Evolutionary conservation across 1,140 invertebrate species (phyloP).

Genomic region (Mizuhopecten yessoensis): DNA sequence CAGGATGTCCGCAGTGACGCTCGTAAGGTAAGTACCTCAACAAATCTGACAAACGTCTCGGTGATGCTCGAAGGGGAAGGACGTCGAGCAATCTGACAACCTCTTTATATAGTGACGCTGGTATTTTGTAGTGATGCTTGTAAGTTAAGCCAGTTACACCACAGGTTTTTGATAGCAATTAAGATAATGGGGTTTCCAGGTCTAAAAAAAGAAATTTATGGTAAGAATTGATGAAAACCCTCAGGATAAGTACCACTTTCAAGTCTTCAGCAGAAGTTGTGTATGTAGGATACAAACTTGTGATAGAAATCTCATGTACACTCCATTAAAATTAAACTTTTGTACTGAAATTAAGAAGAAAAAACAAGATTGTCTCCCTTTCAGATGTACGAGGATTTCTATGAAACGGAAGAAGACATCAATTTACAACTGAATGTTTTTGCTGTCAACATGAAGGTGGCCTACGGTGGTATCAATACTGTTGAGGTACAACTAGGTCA

Average conservation of each 20-base stretch:
- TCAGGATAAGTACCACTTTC: no score
- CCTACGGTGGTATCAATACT: slow-evolving; percentile 75
- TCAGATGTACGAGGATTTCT: slow-evolving; percentile 75
- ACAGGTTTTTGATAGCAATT: no score
- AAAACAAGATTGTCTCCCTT: slow-evolving; percentile 44
- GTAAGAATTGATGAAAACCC: no score
- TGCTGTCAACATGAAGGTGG: slow-evolving; percentile 75
- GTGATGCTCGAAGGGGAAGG: slow-evolving; percentile 67
- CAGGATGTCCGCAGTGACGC: slow-evolving; percentile 77
- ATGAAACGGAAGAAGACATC: slow-evolving; percentile 74
- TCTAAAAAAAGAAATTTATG: no score
- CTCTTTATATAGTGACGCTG: no score
- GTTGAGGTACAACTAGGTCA: slow-evolving; percentile 75
- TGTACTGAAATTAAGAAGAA: neutral
- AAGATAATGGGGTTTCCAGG: no score
- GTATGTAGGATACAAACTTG: no score
- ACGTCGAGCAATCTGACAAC: no score
- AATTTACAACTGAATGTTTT: slow-evolving; percentile 77
- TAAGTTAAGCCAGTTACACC: no score
- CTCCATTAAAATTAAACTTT: neutral
- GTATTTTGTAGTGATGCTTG: no score
- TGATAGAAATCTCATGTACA: neutral
- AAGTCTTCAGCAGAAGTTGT: no score
- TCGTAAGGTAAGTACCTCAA: slow-evolving; percentile 71
- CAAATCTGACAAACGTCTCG: no score